These are phyloP conservation scores for Drosophila koepferae DNA, from an alignment of 2,888 invertebrate species.

Conservation along the genomic window DNA sequence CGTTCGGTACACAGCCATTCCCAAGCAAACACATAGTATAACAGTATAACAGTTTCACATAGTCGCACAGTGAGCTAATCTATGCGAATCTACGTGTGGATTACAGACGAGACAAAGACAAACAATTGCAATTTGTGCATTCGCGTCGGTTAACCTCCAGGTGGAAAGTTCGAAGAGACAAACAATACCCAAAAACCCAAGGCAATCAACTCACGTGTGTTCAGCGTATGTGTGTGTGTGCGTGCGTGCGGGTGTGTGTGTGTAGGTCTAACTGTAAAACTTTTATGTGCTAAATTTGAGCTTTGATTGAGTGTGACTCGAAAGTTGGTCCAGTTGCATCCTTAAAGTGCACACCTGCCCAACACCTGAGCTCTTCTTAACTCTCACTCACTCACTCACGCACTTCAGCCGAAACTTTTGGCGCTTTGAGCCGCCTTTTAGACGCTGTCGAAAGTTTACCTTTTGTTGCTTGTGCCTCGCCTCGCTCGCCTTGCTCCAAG, in stretches of 20 bases:
- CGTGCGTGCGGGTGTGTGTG: conserved; percentile 9
- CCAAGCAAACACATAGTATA: conserved; percentile 27
- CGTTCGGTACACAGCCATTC: conserved; percentile 68
- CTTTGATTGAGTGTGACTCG: conserved; percentile 77
- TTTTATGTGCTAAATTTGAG: conserved; percentile 82
- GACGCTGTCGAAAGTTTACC: conserved; percentile 51
- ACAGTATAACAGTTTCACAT: conserved; percentile 29
- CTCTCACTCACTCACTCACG: conserved; percentile 5
- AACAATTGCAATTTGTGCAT: conserved; percentile 41
- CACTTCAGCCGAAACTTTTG: background rate
- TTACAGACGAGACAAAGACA: conserved; percentile 26
- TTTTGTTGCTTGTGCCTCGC: conserved; percentile 37
- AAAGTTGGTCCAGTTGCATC: conserved; percentile 52
- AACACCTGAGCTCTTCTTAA: background rate
- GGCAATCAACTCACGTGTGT: conserved; percentile 41
- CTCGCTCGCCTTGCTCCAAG: background rate
- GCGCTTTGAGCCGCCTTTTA: conserved; percentile 58
- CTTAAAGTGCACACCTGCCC: conserved; percentile 41
- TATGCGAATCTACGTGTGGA: conserved; percentile 44
- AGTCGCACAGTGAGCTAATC: conserved; percentile 3
- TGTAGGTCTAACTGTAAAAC: conserved; percentile 33
- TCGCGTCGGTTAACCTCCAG: conserved; percentile 30
- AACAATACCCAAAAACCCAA: conserved; percentile 29
- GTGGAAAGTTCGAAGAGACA: conserved; percentile 14
- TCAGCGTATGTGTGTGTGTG: conserved; percentile 1